These are phyloP conservation scores for Ptychobarbus kaznakovi DNA, from an alignment of 2,797 vertebrate species.

Conservation along the genomic window DNA sequence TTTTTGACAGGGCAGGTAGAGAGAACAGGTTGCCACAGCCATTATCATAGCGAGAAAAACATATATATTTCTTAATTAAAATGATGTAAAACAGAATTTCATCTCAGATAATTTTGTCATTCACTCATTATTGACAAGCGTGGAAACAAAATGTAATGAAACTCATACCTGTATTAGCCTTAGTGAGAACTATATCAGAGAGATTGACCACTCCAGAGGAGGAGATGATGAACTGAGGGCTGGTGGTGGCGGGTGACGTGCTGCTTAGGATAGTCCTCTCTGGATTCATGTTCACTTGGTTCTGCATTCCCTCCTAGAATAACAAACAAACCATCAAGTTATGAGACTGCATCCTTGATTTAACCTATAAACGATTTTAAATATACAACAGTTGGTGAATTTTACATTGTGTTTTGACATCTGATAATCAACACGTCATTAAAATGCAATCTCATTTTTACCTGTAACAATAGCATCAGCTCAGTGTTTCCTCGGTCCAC, in stretches of 20 bases:
- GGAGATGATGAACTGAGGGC: constrained; percentile 71
- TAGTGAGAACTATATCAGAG: constrained; percentile 67
- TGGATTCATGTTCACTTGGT: constrained; percentile 61
- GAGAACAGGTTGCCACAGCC: background rate
- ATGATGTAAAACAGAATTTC: background rate
- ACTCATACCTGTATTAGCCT: constrained; percentile 67
- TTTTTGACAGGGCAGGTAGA: background rate
- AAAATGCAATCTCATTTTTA: constrained; percentile 52
- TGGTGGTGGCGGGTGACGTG: constrained; percentile 56
- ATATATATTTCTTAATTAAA: background rate
- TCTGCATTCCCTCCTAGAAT: constrained; percentile 80
- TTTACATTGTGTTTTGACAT: background rate
- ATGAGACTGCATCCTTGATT: background rate
- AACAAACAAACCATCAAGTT: background rate
- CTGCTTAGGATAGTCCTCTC: constrained; percentile 55
- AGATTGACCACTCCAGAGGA: constrained; percentile 74
- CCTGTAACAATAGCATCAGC: constrained; percentile 89
- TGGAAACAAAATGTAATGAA: background rate
- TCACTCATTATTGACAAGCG: background rate
- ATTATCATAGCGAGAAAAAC: background rate
- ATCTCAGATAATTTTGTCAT: background rate
- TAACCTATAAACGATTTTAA: background rate
- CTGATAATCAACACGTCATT: background rate
- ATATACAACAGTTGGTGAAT: background rate
- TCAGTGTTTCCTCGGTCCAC: constrained; percentile 87